A percentile compares a stretch with the other conserved stretches of the same genome.
Conservation (phyloP, 2,888 invertebrate genomes). For the Pyralis farinalis region DNA sequence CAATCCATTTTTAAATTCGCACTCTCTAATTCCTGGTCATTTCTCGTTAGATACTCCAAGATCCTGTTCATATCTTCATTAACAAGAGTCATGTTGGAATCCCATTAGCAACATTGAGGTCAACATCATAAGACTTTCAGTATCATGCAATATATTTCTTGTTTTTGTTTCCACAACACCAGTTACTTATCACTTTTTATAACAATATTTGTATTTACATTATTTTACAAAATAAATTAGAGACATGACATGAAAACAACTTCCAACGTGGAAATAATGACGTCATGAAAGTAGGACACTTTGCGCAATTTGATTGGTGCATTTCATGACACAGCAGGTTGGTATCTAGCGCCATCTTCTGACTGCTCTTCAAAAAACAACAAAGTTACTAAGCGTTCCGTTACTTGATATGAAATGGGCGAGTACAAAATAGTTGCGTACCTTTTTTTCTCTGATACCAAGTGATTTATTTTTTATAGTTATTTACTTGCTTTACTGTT, state of each 20-base stretch:
- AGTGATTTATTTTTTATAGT: no score
- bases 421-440: no score
- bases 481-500: no score
- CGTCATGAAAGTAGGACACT: conserved; percentile 79
- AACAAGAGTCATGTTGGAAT: conserved; percentile 55
- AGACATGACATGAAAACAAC: conserved; percentile 66
- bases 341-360: conserved; percentile 48
- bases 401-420: no score
- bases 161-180: conserved; percentile 19
- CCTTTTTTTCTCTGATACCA: no score
- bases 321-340: conserved; percentile 42
- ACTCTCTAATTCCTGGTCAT: conserved; percentile 48
- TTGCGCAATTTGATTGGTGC: conserved; percentile 63
- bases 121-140: conserved; percentile 16
- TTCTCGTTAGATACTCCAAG: conserved; percentile 59
- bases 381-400: no score
- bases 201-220: conserved; percentile 29
- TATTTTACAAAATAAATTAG: conserved; percentile 49
- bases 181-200: conserved; percentile 13
- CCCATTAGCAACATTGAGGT: conserved; percentile 24
- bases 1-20: conserved; percentile 58
- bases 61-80: conserved; percentile 66
- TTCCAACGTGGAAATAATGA: conserved; percentile 86
- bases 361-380: conserved; percentile 2
- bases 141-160: conserved; percentile 14